Evolutionary conservation across 2,113 vertebrate genomes (phyloP), one percentile per base, ranked within the genome.

Genomic region (Poecile atricapillus): DNA sequence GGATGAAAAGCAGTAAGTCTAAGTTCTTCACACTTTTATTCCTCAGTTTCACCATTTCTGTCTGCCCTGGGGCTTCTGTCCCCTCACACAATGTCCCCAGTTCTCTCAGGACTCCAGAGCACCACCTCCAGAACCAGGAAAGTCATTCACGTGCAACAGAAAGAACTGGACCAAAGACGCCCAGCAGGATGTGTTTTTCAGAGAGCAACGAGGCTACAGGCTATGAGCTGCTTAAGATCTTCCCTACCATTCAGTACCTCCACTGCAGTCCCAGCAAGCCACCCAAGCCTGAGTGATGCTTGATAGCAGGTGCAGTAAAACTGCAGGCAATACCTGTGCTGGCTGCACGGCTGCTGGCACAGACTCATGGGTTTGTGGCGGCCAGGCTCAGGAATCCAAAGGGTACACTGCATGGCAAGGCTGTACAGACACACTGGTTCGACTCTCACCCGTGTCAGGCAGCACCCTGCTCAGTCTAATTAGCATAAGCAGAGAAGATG

Each of bases 391-490:
- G 67, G n/a, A 55, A 33, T 20, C 63, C 25, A 12, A 6, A 77
- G 22, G 13, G 28, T 8, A 19, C 30, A 7, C 23, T 28, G 86
- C 56, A 74, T 83, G 46, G 50, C 68, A 80, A 31, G 71, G 76
- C 83, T 81, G 21, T 5, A 41, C 59, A 78, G 27, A 59, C 64
- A 86, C 80, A 78, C 83, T 81, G 20, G 55, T 43, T 55, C 43
- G 13, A 83, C 47, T 78, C 64, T 83, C 60, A 49, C 68, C 73
- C 75, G 89, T 47, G 47, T 50, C 89, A 95, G 56, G 83, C 76
- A 94, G 91, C 73, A 91, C 86, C 52, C 91, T 78, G 91, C 69
- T 87, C 80, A 67, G 60, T 15, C 43, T 74, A 69, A 93, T 97
- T 70, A 90, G 63, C 79, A 91, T 60, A 81, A 92, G 73, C 89